phyloP scores from a whole-genome alignment of 2,797 vertebrate species.

The Cephalopachus bancanus region DNA sequence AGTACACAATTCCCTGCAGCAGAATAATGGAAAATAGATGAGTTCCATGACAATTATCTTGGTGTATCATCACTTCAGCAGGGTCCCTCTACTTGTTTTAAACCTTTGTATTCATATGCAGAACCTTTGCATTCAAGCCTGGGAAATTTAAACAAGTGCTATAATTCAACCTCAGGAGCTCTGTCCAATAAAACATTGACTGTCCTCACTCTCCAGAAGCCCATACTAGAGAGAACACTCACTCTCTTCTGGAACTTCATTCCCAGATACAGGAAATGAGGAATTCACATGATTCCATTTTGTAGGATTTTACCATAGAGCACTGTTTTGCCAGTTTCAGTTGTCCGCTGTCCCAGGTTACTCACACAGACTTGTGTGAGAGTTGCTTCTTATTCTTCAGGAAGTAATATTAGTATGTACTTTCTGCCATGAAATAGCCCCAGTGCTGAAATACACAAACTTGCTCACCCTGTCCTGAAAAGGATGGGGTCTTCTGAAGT shows the following conservation, averaged over 20 bases:
- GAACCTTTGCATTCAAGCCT: background rate
- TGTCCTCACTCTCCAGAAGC: background rate
- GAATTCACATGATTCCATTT: background rate
- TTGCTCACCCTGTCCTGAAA: background rate
- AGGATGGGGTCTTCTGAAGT: background rate
- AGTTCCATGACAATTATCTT: background rate
- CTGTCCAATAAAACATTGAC: background rate
- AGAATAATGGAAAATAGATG: conserved; percentile 54
- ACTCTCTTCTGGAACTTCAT: conserved; percentile 1
- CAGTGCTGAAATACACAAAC: background rate
- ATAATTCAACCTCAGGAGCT: background rate
- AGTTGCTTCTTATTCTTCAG: conserved; percentile 15
- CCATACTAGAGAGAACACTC: background rate
- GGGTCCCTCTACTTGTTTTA: background rate
- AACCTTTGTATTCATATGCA: background rate
- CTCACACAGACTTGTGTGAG: background rate
- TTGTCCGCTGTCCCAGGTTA: background rate
- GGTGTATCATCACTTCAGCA: background rate
- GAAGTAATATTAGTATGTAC: background rate
- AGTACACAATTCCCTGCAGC: conserved; percentile 46
- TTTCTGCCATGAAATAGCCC: background rate
- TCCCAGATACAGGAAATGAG: background rate
- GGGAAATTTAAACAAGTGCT: conserved; percentile 45
- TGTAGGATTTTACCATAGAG: background rate
- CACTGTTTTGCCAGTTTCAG: background rate